phyloP scores from a whole-genome alignment of 2,113 vertebrate species.

The Lepus americanus region DNA sequence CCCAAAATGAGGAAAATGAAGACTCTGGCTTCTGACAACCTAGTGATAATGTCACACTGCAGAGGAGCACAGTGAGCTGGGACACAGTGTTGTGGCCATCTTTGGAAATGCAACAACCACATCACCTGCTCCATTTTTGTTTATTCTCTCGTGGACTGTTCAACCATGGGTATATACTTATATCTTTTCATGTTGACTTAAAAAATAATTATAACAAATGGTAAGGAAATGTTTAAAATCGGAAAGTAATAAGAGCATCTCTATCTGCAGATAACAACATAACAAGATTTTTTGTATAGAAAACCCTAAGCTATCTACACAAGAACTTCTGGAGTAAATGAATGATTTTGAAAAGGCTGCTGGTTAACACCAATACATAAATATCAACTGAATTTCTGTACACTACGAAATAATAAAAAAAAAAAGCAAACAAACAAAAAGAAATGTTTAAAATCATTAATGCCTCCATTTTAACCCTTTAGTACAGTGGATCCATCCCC shows the following conservation, averaged over 20 bases:
- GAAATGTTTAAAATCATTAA: neutral
- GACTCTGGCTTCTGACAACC: neutral
- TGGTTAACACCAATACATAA: too few relatives aligned
- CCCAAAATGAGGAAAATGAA: constrained; percentile 10
- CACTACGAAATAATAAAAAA: too few relatives aligned
- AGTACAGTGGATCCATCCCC: neutral
- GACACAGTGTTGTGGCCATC: neutral
- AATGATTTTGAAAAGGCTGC: too few relatives aligned
- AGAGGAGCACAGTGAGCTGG: neutral
- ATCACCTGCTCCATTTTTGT: neutral
- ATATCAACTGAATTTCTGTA: too few relatives aligned
- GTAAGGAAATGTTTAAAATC: neutral
- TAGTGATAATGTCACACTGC: neutral
- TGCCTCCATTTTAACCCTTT: constrained; percentile 18
- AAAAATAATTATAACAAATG: neutral
- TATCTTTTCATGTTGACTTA: neutral
- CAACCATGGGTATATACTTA: neutral
- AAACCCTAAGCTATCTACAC: too few relatives aligned
- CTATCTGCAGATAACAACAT: too few relatives aligned
- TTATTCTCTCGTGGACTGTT: constrained; percentile 11
- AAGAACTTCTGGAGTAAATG: too few relatives aligned
- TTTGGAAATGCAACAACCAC: constrained; percentile 45
- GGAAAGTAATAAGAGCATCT: too few relatives aligned
- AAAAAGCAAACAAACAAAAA: too few relatives aligned
- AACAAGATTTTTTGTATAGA: too few relatives aligned